A percentile compares a stretch with the other conserved stretches of the same genome.
These are phyloP conservation scores for Calidris pugnax DNA, from an alignment of 2,113 vertebrate species.

Conservation along the genomic window DNA sequence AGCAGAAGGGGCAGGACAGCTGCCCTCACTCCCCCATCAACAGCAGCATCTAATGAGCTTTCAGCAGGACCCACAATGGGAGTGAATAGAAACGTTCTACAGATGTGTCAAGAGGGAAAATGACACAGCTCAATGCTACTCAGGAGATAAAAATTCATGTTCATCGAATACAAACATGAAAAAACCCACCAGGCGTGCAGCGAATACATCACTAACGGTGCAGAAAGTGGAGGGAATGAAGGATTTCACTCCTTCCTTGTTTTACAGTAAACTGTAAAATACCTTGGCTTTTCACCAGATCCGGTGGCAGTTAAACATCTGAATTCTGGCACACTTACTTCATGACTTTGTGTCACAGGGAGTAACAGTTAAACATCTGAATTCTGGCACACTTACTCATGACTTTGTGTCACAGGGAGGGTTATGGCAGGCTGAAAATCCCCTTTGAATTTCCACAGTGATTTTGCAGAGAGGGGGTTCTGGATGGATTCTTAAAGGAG, in stretches of 20 bases:
- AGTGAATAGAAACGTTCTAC: fast-evolving
- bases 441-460: neutral
- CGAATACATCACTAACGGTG: neutral
- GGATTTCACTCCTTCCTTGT: neutral
- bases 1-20: neutral
- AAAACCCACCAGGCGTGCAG: neutral
- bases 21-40: neutral
- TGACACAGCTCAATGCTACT: neutral
- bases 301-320: neutral
- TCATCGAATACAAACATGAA: neutral
- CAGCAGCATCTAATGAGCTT: neutral
- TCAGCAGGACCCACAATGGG: neutral
- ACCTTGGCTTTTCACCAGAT: neutral
- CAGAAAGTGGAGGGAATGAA: neutral
- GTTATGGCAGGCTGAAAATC: neutral
- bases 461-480: neutral
- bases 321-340: neutral
- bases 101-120: neutral
- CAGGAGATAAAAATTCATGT: neutral
- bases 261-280: neutral
- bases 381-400: neutral
- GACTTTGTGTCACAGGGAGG: neutral
- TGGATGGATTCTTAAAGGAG: neutral
- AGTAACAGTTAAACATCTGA: neutral
- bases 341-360: neutral